Base-by-base conservation (phyloP, 2,113 vertebrate species). In the Nettapus auritus region DNA sequence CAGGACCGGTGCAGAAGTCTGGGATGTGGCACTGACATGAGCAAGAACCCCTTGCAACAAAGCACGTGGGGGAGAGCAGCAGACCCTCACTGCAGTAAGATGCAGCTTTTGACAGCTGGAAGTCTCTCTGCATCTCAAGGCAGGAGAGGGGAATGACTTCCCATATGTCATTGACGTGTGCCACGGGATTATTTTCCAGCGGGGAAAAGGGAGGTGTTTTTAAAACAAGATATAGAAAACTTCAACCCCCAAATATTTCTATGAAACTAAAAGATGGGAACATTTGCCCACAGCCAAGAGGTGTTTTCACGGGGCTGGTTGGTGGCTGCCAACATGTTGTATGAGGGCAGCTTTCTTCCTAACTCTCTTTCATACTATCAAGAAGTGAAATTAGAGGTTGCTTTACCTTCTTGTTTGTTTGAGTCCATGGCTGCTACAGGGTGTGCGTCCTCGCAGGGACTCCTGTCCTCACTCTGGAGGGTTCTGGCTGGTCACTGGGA, bases 371-470 rank as follows among this genome's bases (percentile, higher is more conserved):
- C 38, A 33, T 48, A 22, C 57, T 44, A 31, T 68, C 59, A 82
- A 78, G 69, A 94, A 94, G 83, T 93, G 86, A 94, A 88, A 94
- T 85, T 86, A 69, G 91, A 92, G 55, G 89, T 57, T 75, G 93
- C 36, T 89, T 97, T 98, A 97, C 97, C 97, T 98, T 96, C 96
- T 67, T 97, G 97, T 95, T 97, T 98, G 94, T 98, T 98, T 97
- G 97, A 96, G 73, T 98, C 97, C 97, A 98, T 98, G 89, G 97
- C 94, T 97, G 95, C 95, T 94, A 48, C 86, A 77, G 87, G 85
- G 25, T 82, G 76, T 89, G 78, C 22, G 79, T 93, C 89, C 91
- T 96, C 0, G 93, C 89, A 93, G 94, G 92, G 95, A 91, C 90
- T 94, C 84, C 84, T 93, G 93, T 96, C 91, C 96, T 96, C 88